Base-by-base conservation (phyloP, 2,888 invertebrate genomes). In the Pristionchus arcanus region DNA sequence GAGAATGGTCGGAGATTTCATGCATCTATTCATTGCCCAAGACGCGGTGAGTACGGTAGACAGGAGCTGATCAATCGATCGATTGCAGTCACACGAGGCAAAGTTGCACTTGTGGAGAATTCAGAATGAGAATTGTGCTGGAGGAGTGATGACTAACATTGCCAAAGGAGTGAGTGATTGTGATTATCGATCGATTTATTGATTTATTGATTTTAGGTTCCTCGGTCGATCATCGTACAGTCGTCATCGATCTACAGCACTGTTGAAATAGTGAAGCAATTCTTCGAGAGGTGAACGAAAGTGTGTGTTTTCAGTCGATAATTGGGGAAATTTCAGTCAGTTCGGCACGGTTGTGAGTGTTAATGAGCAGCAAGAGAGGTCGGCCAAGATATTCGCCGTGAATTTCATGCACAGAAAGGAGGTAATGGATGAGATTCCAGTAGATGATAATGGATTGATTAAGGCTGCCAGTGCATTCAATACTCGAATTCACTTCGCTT, bases 191-290 rank as follows among this genome's bases (percentile, higher is more conserved):
- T 37, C n/a, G 1, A 15, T 68, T 16, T 2, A 37, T 37, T 37
- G 16, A 74, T 74, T 74, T 9, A 74, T 37, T n/a, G 34, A 16
- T 74, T 25, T n/a, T 2, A 74, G 74, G 25, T 74, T 34, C 74
- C 74, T 34, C 34, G 74, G 21, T 37, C 74, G 74, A 74, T 74
- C 13, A 74, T 74, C 74, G 74, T 74, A 5, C 7, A 74, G 74
- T 16, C 16, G 9, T 5, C 74, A 4, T 74, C 74, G 4, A 5
- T 74, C 19, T 37, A 74, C 21, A 37, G 19, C 37, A 74, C 74
- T 21, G 19, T 16, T 21, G 19, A 34, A 3, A 37, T 19, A 5
- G 34, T 74, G 34, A 37, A 16, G 25, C 5, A 37, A 2, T 74
- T 37, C 74, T 74, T 74, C 37, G 25, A 74, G 19, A 74, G 19